These are phyloP conservation scores for Beris morrisii DNA, from an alignment of 2,888 invertebrate species.

Conservation along the genomic window DNA sequence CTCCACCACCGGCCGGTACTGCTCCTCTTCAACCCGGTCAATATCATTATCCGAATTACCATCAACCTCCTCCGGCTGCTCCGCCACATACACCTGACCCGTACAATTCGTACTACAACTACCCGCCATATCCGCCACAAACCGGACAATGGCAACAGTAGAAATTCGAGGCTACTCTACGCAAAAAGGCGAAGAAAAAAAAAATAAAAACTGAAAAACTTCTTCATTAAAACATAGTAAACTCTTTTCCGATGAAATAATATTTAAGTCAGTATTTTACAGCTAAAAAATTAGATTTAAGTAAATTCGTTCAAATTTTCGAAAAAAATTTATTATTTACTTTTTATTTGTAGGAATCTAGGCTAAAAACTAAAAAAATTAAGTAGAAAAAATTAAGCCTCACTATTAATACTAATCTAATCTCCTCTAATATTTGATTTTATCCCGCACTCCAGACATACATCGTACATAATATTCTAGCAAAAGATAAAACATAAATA, in stretches of 20 bases:
- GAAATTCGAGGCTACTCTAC: not conserved
- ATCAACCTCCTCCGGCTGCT: constrained; percentile 5
- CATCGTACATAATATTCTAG: too few species aligned
- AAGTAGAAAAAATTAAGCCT: too few species aligned
- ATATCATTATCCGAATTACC: constrained; percentile 29
- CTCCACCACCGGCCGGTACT: not conserved
- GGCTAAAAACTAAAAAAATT: too few species aligned
- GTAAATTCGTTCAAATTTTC: constrained; percentile 16
- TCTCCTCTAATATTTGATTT: too few species aligned
- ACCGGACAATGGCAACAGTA: constrained; percentile 36
- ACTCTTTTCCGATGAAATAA: constrained; percentile 16
- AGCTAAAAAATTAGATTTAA: constrained; percentile 17
- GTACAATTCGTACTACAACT: constrained; percentile 30
- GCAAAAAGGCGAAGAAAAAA: not conserved
- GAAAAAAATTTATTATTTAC: not conserved
- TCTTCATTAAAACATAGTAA: constrained; percentile 1
- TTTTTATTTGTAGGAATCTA: too few species aligned
- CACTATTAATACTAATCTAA: too few species aligned
- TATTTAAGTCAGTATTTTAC: constrained; percentile 27
- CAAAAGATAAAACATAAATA: too few species aligned
- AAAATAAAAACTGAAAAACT: not conserved
- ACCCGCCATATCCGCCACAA: constrained; percentile 37
- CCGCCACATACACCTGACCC: constrained; percentile 21
- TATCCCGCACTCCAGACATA: too few species aligned
- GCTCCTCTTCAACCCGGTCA: constrained; percentile 21